Evolutionary conservation across 2,888 invertebrate genomes (phyloP), one percentile per base, ranked within the genome.

Genomic region (Aspidapion aeneum): DNA sequence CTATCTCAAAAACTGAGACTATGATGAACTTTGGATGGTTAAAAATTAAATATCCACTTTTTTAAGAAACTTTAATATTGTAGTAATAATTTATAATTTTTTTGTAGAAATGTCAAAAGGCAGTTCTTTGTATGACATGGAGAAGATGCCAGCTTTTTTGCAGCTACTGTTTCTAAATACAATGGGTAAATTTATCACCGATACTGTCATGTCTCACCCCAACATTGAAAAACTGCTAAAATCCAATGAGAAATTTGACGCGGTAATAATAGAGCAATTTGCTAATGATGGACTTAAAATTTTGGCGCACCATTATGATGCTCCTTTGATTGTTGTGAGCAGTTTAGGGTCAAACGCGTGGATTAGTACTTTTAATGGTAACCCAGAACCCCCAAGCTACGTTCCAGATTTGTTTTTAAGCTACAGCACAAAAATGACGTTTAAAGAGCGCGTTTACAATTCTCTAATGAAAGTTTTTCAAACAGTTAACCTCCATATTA

Each of bases 361-460:
- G 73, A 77, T 82, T 68, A 82, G 81, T 60, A 78, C 79, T 58
- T 76, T 80, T 66, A 79, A 82, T 74, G 84, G 83, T 1, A 74
- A 81, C 57, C 79, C 84, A 1, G 74, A 77, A 0, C 82, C 83
- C 0, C 80, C 80, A 70, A 81, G 85, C 0, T 83, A 81, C 72
- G 79, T 84, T 22, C 83, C 85, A 0, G 80, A 82, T 54, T 76
- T 77, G 1, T 79, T 80, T 62, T 66, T 80, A 61, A 73, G 78
- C 2, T 80, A 74, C 62, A 5, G 18, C 52, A 5, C 52, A 50
- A 21, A 61, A 18, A 82, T 83, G 74, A 82, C 77, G 35, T 86
- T 88, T 66, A 75, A 76, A 72, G 80, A 83, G 66, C 75, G 88
- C 65, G 55, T 86, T 0, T 74, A 79, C n/a, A 88, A 87, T 71